Conservation (phyloP, 2,113 vertebrate species). For the Perca flavescens region DNA sequence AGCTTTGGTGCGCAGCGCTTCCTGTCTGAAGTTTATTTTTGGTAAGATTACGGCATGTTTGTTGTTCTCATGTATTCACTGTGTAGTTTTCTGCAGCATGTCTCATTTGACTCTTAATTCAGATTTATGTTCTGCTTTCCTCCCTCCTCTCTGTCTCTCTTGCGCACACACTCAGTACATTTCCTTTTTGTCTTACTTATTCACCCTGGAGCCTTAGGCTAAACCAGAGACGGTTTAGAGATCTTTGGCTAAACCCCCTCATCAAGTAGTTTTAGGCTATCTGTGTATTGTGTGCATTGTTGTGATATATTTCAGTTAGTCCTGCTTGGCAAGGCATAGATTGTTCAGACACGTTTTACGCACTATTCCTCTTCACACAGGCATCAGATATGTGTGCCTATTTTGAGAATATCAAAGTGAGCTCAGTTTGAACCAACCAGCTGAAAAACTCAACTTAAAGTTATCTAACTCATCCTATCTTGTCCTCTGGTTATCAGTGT, state of each 20-base stretch:
- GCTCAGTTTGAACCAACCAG: conserved; percentile 23
- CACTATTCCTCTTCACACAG: conserved; percentile 9
- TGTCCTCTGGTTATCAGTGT: conserved; percentile 7
- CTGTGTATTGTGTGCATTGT: conserved; percentile 21
- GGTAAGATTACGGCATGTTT: conserved; percentile 50
- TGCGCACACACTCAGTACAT: not conserved
- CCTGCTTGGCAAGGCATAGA: conserved; percentile 14
- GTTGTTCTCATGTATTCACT: conserved; percentile 5
- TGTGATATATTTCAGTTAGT: conserved; percentile 43
- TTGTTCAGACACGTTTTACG: conserved; percentile 4
- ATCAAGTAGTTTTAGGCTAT: conserved; percentile 31
- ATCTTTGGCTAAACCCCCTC: not conserved
- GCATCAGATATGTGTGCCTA: conserved; percentile 11
- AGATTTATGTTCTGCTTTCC: conserved; percentile 2
- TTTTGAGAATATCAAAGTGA: conserved; percentile 16
- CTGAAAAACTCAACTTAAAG: conserved; percentile 6
- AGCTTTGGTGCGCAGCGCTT: conserved; percentile 1
- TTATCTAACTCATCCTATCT: not conserved
- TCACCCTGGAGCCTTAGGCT: conserved; percentile 30
- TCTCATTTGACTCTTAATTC: conserved; percentile 11
- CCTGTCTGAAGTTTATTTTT: conserved; percentile 54
- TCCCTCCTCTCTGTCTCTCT: not conserved
- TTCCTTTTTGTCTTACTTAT: not conserved
- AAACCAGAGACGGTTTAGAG: not conserved
- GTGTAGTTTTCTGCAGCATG: conserved; percentile 18